These are phyloP conservation scores for Automeris io DNA, from an alignment of 2,888 invertebrate genomes.

Conservation along the genomic window DNA sequence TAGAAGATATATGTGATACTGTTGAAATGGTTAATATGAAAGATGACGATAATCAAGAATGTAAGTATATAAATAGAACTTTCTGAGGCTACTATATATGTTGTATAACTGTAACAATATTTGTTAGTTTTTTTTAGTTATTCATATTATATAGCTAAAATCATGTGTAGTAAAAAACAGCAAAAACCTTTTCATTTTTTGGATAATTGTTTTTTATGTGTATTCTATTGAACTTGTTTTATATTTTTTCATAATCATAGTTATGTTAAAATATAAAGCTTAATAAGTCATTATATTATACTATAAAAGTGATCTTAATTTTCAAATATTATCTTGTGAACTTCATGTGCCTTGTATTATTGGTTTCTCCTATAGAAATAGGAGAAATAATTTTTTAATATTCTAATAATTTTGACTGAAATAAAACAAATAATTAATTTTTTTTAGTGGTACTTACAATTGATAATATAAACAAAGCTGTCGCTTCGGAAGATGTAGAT, in stretches of 20 bases:
- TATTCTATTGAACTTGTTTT: too few relatives aligned
- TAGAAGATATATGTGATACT: slow-evolving; percentile 81
- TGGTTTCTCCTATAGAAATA: too few relatives aligned
- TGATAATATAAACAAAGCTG: slow-evolving; percentile 77
- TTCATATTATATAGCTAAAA: neutral
- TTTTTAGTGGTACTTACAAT: slow-evolving; percentile 76
- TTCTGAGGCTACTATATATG: too few relatives aligned
- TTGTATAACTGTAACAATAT: neutral
- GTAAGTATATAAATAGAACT: slow-evolving; percentile 42
- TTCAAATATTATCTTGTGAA: too few relatives aligned
- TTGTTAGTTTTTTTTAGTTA: neutral
- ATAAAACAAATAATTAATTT: neutral
- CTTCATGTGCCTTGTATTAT: too few relatives aligned
- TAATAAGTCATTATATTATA: too few relatives aligned
- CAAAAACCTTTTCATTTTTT: too few relatives aligned
- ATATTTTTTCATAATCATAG: too few relatives aligned
- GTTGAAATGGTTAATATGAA: slow-evolving; percentile 80
- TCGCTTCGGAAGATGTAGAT: slow-evolving; percentile 69
- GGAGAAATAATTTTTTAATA: neutral
- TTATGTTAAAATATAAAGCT: too few relatives aligned
- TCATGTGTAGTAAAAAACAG: too few relatives aligned
- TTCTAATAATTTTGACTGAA: neutral
- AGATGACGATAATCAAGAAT: slow-evolving; percentile 77
- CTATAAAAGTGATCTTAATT: too few relatives aligned
- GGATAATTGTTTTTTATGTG: too few relatives aligned